These are phyloP conservation scores for Platanista minor DNA, from an alignment of 2,113 vertebrate species.

Conservation along the genomic window DNA sequence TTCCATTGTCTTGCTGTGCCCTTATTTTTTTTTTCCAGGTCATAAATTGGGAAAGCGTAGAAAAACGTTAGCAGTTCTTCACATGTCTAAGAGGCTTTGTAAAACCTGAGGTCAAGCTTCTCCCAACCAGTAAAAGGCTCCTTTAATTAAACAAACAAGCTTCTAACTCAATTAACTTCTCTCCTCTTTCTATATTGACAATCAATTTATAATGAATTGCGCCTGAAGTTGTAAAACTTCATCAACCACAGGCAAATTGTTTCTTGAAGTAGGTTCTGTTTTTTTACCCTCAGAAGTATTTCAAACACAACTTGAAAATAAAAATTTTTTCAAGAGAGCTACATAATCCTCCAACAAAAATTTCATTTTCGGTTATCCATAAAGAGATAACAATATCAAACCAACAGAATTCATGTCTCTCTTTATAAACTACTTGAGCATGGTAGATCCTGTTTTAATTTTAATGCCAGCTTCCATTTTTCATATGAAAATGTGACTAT, in stretches of 20 bases:
- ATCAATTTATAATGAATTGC: background rate
- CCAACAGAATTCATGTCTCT: background rate
- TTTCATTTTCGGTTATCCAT: background rate
- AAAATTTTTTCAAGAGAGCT: background rate
- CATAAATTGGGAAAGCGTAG: background rate
- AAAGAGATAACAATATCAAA: background rate
- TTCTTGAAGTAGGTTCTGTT: background rate
- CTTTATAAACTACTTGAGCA: background rate
- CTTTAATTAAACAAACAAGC: background rate
- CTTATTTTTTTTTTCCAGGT: background rate
- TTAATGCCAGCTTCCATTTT: background rate
- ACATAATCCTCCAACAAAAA: background rate
- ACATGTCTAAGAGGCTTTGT: background rate
- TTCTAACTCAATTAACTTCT: constrained; percentile 29
- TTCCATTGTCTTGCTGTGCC: background rate
- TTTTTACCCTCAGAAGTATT: background rate
- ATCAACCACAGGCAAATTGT: background rate
- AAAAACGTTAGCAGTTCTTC: background rate
- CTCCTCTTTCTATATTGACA: background rate
- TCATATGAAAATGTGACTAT: background rate
- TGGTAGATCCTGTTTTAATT: background rate
- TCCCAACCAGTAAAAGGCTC: background rate
- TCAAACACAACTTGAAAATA: background rate
- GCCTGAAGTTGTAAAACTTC: background rate
- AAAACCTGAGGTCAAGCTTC: background rate